A percentile compares a stretch with the other conserved stretches of the same genome.
Conservation (phyloP, 1,140 invertebrate species). For the Agraylea sexmaculata region DNA sequence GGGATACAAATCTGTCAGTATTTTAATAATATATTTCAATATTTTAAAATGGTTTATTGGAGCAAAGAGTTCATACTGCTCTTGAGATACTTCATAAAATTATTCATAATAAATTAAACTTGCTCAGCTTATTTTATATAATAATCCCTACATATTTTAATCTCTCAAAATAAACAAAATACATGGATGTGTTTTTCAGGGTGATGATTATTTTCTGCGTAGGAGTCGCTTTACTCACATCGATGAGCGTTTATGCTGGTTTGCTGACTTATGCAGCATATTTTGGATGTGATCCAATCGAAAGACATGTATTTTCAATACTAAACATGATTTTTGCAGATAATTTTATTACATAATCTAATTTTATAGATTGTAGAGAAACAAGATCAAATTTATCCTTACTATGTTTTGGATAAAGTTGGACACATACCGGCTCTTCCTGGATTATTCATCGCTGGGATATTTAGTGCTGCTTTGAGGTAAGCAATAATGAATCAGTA, state of each 20-base stretch:
- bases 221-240: conserved; percentile 36
- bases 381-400: conserved; percentile 44
- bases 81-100: no score
- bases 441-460: conserved; percentile 55
- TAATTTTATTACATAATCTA: background rate
- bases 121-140: no score
- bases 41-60: no score
- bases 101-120: no score
- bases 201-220: conserved; percentile 17
- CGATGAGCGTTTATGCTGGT: conserved; percentile 48
- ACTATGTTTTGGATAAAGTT: conserved; percentile 54
- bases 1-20: no score
- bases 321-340: background rate
- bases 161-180: no score
- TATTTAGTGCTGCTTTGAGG: conserved; percentile 59
- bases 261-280: conserved; percentile 62
- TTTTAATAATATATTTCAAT: no score
- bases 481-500: no score
- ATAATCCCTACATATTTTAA: no score
- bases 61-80: no score
- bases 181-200: conserved; percentile 43
- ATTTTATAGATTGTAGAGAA: conserved; percentile 36
- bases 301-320: conserved; percentile 35
- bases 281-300: conserved; percentile 58
- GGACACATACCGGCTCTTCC: conserved; percentile 47